Evolutionary conservation across 2,113 vertebrate species (phyloP).

Genomic region (Pterocles gutturalis): DNA sequence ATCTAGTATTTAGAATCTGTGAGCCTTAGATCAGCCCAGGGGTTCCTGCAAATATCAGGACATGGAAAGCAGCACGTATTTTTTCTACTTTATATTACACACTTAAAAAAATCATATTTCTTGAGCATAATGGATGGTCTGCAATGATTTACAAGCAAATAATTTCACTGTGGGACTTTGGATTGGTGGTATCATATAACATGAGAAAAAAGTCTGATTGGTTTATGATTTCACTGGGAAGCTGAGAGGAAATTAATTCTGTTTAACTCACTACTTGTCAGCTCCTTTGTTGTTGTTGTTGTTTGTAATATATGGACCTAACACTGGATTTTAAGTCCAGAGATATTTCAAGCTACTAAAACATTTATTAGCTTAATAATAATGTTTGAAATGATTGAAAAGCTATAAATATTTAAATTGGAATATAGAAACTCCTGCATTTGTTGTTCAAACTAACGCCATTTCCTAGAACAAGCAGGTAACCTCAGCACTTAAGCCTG

Average conservation of each 20-base stretch:
- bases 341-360: constrained; percentile 62
- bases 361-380: constrained; percentile 52
- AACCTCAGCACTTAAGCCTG: background rate
- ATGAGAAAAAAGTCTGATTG: constrained; percentile 36
- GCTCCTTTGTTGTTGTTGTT: constrained; percentile 55
- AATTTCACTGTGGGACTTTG: constrained; percentile 44
- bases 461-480: background rate
- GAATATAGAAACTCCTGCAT: background rate
- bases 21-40: background rate
- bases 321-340: constrained; percentile 26
- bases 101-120: constrained; percentile 29
- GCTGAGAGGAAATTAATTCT: constrained; percentile 61
- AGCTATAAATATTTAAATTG: constrained; percentile 43
- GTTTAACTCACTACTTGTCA: constrained; percentile 63
- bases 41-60: background rate
- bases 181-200: constrained; percentile 42
- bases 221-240: constrained; percentile 62
- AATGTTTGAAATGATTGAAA: constrained; percentile 54
- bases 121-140: constrained; percentile 38
- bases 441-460: constrained; percentile 13
- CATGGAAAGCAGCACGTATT: background rate
- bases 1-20: background rate
- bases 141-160: constrained; percentile 63
- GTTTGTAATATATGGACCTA: constrained; percentile 38
- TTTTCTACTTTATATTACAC: constrained; percentile 22